phyloP scores from a whole-genome alignment of 2,888 invertebrate genomes.

The Phalera bucephala region DNA sequence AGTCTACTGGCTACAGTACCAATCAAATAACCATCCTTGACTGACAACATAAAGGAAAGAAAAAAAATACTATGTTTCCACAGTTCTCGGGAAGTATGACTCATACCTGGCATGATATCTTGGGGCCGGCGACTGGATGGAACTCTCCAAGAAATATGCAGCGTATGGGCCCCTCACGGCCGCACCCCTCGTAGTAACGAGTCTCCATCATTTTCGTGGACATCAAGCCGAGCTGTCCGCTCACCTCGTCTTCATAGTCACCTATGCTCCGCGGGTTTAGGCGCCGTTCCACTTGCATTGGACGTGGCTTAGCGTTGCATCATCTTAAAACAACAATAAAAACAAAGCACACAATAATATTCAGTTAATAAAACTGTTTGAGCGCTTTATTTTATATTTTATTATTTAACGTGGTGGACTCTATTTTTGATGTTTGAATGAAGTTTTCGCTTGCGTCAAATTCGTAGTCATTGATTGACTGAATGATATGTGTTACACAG shows the following conservation, averaged over 20 bases:
- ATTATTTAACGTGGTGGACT: conserved; percentile 1
- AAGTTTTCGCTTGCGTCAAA: too few relatives aligned
- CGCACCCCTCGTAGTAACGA: conserved; percentile 84
- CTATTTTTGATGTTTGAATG: neutral
- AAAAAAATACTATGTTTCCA: conserved; percentile 3
- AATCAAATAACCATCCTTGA: too few relatives aligned
- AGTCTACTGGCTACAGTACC: too few relatives aligned
- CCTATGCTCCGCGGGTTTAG: conserved; percentile 23
- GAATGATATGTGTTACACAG: too few relatives aligned
- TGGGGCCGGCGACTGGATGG: conserved; percentile 90
- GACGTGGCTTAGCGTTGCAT: conserved; percentile 29
- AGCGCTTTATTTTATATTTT: conserved; percentile 8
- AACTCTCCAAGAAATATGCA: conserved; percentile 92
- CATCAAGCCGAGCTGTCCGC: conserved; percentile 42
- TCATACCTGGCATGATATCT: conserved; percentile 91
- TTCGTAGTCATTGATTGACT: too few relatives aligned
- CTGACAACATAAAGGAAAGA: neutral
- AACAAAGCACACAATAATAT: conserved; percentile 14
- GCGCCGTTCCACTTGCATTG: conserved; percentile 43
- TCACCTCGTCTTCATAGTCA: conserved; percentile 40
- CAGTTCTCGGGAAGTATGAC: conserved; percentile 8
- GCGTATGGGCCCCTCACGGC: conserved; percentile 89
- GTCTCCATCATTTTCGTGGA: conserved; percentile 69
- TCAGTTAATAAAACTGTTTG: conserved; percentile 11
- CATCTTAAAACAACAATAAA: conserved; percentile 24